Base-by-base conservation (phyloP, 1,140 invertebrate species). In the Physella acuta region DNA sequence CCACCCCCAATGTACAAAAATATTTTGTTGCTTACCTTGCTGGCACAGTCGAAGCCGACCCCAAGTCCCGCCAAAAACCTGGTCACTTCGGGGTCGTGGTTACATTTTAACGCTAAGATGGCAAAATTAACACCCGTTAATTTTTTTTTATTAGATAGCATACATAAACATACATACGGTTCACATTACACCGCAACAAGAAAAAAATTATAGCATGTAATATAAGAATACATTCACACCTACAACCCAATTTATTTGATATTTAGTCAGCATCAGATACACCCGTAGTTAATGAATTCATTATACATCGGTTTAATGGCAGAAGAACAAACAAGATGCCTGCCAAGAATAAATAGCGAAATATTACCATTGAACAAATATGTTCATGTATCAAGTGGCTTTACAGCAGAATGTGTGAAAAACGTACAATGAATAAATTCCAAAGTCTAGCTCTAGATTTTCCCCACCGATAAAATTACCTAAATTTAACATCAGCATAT, bases 21-120 rank as follows among this genome's bases (percentile, higher is more conserved):
- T n/a, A n/a, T n/a, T n/a, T n/a, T n/a, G 26, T 56, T 56, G 26
- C n/a, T 24, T 85, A 90, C 90, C 86, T 95, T 96, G 59, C 94
- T 97, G 53, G 97, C 95, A 87, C 96, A 99, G 86, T 99, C 97
- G 85, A 99, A 99, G 67, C 92, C 91, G 56, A 89, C 87, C 28
- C 95, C 96, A 71, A 97, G 87, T n/a, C 91, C 88, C 44, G 94
- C 92, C 70, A 98, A 86, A 44, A 93, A 88, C 82, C 92, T 89
- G 68, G 98, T 86, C 59, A 99, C 89, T 68, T 90, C 83, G 31
- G 90, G 86, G 84, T 91, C 91, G 78, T 97, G 93, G 84, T 99
- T 98, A 85, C 95, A 98, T 84, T 99, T 99, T 52, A 99, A 94
- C 77, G 96, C 95, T 94, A 78, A 67, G 88, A 30, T 20, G 11